phyloP scores from a whole-genome alignment of 2,797 vertebrate species.

The Lepus townsendii region DNA sequence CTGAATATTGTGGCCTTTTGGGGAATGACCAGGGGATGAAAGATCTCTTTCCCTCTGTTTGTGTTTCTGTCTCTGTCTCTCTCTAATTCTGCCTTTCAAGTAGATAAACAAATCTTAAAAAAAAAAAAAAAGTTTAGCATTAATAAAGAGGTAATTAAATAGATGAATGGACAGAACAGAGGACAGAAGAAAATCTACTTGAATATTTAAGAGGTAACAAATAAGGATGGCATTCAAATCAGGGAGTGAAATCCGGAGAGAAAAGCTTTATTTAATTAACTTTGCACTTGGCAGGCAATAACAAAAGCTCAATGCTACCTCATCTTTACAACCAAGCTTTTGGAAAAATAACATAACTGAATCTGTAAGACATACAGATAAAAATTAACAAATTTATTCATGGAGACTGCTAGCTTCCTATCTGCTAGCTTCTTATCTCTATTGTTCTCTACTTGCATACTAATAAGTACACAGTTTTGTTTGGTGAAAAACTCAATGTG shows the following conservation, averaged over 20 bases:
- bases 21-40: no score
- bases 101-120: no score
- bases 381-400: constrained; percentile 28
- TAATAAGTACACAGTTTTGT: constrained; percentile 6
- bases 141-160: not conserved
- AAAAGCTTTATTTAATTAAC: constrained; percentile 38
- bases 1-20: no score
- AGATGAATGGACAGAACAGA: not conserved
- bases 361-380: not conserved
- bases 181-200: not conserved
- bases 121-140: not conserved
- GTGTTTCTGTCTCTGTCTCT: no score
- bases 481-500: constrained; percentile 27
- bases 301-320: constrained; percentile 15
- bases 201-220: not conserved
- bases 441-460: not conserved
- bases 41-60: no score
- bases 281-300: constrained; percentile 3
- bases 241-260: not conserved
- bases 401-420: not conserved
- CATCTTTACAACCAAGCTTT: constrained; percentile 8
- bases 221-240: not conserved
- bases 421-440: not conserved
- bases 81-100: no score
- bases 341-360: not conserved